Conservation (phyloP, 2,888 invertebrate genomes). For the Congeria kusceri region DNA sequence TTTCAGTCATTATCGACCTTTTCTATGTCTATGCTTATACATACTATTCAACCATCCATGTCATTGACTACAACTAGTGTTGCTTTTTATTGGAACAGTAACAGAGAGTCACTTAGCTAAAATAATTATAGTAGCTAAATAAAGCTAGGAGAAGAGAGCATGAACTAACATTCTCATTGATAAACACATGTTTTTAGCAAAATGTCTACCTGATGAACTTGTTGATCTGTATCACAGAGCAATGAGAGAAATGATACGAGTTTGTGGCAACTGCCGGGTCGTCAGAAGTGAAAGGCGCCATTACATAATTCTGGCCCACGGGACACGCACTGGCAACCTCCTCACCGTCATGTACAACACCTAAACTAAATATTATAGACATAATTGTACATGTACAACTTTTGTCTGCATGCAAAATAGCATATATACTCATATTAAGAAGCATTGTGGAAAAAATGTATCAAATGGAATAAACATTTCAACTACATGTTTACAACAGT, state of each 20-base stretch:
- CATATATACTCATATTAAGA: too few species aligned
- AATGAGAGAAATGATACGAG: slow-evolving; percentile 76
- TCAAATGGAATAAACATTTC: too few species aligned
- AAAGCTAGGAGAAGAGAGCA: too few species aligned
- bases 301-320: slow-evolving; percentile 73
- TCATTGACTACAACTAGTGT: too few species aligned
- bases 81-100: too few species aligned
- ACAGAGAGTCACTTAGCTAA: too few species aligned
- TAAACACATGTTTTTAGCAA: not conserved
- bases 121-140: too few species aligned
- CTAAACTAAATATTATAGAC: slow-evolving; percentile 66
- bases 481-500: too few species aligned
- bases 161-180: too few species aligned
- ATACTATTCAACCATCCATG: not conserved
- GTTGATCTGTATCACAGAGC: slow-evolving; percentile 73
- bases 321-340: slow-evolving; percentile 69
- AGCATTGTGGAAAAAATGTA: too few species aligned
- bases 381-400: too few species aligned
- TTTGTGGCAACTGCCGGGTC: slow-evolving; percentile 62
- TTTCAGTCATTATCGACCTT: not conserved
- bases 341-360: slow-evolving; percentile 77
- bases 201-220: slow-evolving; percentile 65
- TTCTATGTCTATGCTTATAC: not conserved
- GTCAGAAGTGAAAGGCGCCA: slow-evolving; percentile 74
- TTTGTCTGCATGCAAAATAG: too few species aligned